phyloP scores from a whole-genome alignment of 2,797 vertebrate species.

The Galago senegalensis region DNA sequence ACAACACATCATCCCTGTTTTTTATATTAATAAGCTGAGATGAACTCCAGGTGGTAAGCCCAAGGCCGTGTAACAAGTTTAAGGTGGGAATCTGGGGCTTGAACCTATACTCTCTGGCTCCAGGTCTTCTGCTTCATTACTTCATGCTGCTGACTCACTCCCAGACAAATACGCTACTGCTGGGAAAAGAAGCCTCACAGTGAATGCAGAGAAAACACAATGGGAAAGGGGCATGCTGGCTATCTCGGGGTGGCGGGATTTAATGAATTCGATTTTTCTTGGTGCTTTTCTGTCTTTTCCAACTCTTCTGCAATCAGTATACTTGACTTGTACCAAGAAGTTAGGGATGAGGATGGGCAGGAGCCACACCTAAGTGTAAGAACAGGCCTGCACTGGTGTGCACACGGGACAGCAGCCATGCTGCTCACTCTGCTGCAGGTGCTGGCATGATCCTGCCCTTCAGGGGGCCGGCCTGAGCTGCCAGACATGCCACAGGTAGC shows the following conservation, averaged over 20 bases:
- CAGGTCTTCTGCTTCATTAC: neutral
- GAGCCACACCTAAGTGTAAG: rapidly evolving
- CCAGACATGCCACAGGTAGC: neutral
- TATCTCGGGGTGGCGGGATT: neutral
- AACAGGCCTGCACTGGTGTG: neutral
- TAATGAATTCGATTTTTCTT: neutral
- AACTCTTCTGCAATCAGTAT: neutral
- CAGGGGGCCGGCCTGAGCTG: rapidly evolving
- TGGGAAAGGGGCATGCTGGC: neutral
- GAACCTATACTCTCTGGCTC: neutral
- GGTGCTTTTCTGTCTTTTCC: neutral
- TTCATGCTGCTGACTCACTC: neutral
- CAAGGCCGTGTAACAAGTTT: neutral
- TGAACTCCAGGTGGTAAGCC: neutral
- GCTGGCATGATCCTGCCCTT: neutral
- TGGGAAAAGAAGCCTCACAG: neutral
- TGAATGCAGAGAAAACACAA: neutral
- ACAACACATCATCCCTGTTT: neutral
- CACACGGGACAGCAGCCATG: neutral
- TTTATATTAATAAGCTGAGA: neutral
- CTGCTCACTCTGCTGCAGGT: neutral
- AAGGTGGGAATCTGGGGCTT: neutral
- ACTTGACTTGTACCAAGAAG: neutral
- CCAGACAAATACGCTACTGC: neutral
- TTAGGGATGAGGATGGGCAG: rapidly evolving